Percentiles rank a stretch among this genome's conserved stretches.
Evolutionary conservation across 2,888 invertebrate species (phyloP).

Genomic region (Anticlea derivata): DNA sequence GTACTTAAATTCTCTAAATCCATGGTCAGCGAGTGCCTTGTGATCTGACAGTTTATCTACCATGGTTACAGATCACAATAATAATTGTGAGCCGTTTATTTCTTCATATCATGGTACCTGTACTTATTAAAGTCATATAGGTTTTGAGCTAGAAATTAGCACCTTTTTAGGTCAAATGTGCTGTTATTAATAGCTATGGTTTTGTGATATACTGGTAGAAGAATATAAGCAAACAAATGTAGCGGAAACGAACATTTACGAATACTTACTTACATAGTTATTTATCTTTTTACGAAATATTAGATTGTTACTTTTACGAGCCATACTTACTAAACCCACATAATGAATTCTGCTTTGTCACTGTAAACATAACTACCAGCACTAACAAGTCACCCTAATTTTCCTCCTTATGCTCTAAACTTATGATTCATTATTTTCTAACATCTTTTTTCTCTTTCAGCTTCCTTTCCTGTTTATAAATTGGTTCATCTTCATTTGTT

Average conservation of each 20-base stretch:
- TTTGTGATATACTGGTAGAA: not conserved
- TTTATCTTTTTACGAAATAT: not conserved
- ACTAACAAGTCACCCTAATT: not conserved
- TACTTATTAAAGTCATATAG: not conserved
- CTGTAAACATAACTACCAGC: not conserved
- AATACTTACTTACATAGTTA: not conserved
- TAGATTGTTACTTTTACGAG: constrained; percentile 8
- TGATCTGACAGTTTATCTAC: too few species aligned
- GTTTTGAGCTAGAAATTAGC: not conserved
- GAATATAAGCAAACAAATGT: not conserved
- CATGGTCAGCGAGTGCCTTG: too few species aligned
- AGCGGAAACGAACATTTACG: too few species aligned
- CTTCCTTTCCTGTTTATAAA: constrained; percentile 10
- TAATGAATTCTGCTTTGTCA: constrained; percentile 4
- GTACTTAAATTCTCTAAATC: not conserved
- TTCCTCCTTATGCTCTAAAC: not conserved
- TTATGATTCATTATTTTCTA: constrained; percentile 8
- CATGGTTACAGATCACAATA: too few species aligned
- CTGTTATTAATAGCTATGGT: constrained; percentile 8
- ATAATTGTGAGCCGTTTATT: too few species aligned
- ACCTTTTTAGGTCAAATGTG: not conserved
- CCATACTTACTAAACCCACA: not conserved
- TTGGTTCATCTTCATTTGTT: constrained; percentile 7
- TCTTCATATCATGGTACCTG: too few species aligned
- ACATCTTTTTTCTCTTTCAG: constrained; percentile 21